Conservation (phyloP, 2,888 invertebrate genomes). For the Bombyx huttoni region DNA sequence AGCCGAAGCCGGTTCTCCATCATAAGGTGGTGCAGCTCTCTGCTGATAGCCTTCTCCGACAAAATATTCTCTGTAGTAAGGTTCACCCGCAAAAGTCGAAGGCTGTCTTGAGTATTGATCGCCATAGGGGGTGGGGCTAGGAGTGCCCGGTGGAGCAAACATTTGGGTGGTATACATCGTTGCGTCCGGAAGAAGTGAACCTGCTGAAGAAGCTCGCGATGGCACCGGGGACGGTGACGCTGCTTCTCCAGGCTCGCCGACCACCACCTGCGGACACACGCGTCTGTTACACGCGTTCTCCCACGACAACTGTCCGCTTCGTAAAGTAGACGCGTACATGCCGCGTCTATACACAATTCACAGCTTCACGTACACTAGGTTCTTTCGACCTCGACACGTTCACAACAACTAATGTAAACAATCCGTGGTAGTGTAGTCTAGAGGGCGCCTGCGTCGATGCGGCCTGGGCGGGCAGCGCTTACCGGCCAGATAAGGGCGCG, state of each 20-base stretch:
- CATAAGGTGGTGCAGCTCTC: conserved; percentile 71
- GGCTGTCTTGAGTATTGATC: conserved; percentile 65
- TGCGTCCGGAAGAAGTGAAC: conserved; percentile 74
- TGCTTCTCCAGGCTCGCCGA: conserved; percentile 73
- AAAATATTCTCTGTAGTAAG: conserved; percentile 88
- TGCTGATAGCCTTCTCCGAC: conserved; percentile 75
- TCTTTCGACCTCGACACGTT: conserved; percentile 43
- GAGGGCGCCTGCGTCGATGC: conserved; percentile 67
- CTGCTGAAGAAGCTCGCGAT: conserved; percentile 71
- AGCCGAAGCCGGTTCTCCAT: conserved; percentile 72
- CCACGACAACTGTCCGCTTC: conserved; percentile 72
- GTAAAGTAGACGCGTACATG: conserved; percentile 75
- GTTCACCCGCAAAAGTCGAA: conserved; percentile 77
- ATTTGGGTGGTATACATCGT: conserved; percentile 80
- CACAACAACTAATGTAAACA: conserved; percentile 35
- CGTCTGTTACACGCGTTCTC: conserved; percentile 77
- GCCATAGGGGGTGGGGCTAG: conserved; percentile 76
- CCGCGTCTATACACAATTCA: conserved; percentile 65
- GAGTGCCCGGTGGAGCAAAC: conserved; percentile 78
- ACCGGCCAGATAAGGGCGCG: conserved; percentile 74
- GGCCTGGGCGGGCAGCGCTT: conserved; percentile 73
- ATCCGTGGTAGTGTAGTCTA: conserved; percentile 33
- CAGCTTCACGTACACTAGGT: conserved; percentile 62
- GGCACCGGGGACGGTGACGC: conserved; percentile 75
- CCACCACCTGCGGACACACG: conserved; percentile 74